Conservation (phyloP, 2,888 invertebrate species). For the Colletes collaris region DNA sequence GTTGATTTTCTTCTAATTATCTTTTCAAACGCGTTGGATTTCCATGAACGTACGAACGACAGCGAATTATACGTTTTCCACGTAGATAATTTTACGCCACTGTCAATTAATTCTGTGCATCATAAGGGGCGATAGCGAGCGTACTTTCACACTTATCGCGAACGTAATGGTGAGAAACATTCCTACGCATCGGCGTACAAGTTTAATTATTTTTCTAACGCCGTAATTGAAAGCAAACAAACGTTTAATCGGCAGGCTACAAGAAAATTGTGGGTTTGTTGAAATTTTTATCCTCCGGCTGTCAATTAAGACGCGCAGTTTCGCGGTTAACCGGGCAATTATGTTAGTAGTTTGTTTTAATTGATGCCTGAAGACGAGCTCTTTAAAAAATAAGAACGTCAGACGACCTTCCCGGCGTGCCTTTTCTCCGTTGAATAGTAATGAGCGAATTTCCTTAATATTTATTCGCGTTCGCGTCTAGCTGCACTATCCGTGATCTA, state of each 20-base stretch:
- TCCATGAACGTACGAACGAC: background rate
- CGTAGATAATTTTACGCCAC: background rate
- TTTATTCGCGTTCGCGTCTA: constrained; percentile 46
- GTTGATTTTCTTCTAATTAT: background rate
- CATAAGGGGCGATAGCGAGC: background rate
- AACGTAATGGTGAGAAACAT: background rate
- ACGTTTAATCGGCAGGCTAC: background rate
- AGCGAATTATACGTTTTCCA: background rate
- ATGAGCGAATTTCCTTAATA: constrained; percentile 41
- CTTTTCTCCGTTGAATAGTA: constrained; percentile 24
- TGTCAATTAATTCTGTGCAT: background rate
- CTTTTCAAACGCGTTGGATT: background rate
- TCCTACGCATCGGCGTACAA: background rate
- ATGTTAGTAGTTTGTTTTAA: background rate
- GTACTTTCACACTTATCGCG: constrained; percentile 1
- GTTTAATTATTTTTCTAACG: constrained; percentile 7
- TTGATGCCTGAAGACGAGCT: background rate
- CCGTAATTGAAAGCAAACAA: background rate
- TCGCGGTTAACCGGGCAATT: constrained; percentile 3
- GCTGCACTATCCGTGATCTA: constrained; percentile 22
- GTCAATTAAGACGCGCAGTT: background rate
- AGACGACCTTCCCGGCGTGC: constrained; percentile 7
- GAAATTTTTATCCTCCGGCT: background rate
- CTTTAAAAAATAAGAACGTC: background rate
- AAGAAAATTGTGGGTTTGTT: background rate